Conservation (phyloP, 2,888 invertebrate genomes). For the Sinodicranocentrus sp. region DNA sequence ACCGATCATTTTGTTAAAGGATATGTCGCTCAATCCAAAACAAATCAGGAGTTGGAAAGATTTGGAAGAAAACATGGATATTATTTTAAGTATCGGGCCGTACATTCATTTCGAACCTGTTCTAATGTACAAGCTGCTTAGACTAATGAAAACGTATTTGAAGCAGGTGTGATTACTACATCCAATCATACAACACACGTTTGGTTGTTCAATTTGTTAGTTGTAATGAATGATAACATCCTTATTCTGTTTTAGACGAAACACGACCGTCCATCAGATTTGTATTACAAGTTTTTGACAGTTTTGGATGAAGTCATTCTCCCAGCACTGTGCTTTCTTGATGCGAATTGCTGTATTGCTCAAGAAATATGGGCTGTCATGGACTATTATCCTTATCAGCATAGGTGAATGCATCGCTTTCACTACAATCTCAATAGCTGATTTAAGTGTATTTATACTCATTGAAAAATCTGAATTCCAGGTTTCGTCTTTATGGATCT, state of each 20-base stretch:
- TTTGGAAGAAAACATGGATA: slow-evolving; percentile 88
- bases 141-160: slow-evolving; percentile 81
- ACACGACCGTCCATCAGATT: slow-evolving; percentile 79
- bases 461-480: slow-evolving; percentile 77
- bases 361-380: slow-evolving; percentile 97
- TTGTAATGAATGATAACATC: background rate
- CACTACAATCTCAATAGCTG: background rate
- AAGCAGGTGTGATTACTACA: slow-evolving; percentile 77
- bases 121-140: slow-evolving; percentile 90
- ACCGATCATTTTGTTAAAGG: slow-evolving; percentile 27
- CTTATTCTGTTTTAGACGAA: slow-evolving; percentile 66
- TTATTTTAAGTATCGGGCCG: slow-evolving; percentile 91
- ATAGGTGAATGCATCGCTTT: slow-evolving; percentile 80
- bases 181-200: background rate
- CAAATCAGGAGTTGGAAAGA: slow-evolving; percentile 86
- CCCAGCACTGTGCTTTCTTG: slow-evolving; percentile 93
- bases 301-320: slow-evolving; percentile 93
- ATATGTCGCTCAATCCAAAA: slow-evolving; percentile 81
- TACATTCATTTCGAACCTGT: slow-evolving; percentile 92
- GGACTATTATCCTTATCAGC: slow-evolving; percentile 91
- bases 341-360: slow-evolving; percentile 96
- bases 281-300: slow-evolving; percentile 91
- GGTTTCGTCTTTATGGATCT: slow-evolving; percentile 93
- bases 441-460: background rate
- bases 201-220: background rate